Evolutionary conservation across 2,797 vertebrate species (phyloP).

Genomic region (Dendrocincla tyrannina): DNA sequence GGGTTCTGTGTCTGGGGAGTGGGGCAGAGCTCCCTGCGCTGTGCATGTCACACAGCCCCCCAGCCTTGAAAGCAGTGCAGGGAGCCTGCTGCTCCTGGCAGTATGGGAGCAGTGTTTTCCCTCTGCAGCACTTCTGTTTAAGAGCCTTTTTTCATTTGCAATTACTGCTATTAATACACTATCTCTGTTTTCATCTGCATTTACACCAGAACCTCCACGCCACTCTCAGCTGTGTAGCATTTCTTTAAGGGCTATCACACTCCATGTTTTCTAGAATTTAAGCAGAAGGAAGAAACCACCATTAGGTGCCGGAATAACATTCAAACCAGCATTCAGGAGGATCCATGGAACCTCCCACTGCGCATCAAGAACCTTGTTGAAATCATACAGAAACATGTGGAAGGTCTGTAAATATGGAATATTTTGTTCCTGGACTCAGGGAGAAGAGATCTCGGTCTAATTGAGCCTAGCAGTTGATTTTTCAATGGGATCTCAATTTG

Average conservation of each 20-base stretch:
- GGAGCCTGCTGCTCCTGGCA: not conserved
- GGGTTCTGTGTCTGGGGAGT: not conserved
- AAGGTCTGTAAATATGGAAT: constrained; percentile 79
- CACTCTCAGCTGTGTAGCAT: not conserved
- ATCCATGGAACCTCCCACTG: constrained; percentile 97
- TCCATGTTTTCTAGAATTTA: constrained; percentile 83
- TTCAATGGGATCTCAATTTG: not conserved
- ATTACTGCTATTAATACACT: not conserved
- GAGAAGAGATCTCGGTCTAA: not conserved
- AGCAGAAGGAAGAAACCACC: constrained; percentile 92
- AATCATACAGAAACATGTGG: constrained; percentile 92
- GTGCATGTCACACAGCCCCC: not conserved
- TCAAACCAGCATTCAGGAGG: constrained; percentile 95
- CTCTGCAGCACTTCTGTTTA: not conserved
- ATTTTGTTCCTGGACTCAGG: not conserved
- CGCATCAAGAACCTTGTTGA: constrained; percentile 97
- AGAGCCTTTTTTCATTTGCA: not conserved
- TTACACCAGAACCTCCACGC: not conserved
- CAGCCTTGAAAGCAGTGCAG: not conserved
- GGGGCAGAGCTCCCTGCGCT: not conserved
- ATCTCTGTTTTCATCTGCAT: not conserved
- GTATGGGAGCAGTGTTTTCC: not conserved
- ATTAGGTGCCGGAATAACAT: constrained; percentile 86
- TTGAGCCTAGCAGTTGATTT: not conserved
- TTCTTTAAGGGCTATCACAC: not conserved